Evolutionary conservation across 2,888 invertebrate genomes (phyloP), one percentile per base, ranked within the genome.

Genomic region (Glaucopsyche alexis): DNA sequence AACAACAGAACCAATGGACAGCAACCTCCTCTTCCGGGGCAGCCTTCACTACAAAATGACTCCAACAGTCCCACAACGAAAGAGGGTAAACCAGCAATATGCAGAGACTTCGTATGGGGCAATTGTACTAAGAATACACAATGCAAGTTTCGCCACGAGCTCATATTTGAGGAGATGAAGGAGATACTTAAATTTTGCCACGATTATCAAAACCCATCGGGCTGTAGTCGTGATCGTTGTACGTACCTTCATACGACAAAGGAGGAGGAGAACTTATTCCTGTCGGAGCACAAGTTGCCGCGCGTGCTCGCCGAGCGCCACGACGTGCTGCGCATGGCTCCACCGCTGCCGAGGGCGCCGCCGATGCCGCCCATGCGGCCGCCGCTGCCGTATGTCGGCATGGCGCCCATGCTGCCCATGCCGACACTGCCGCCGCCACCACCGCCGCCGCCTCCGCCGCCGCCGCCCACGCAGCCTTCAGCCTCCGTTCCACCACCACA

Each of bases 41-140:
- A 80, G 71, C 75, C 77, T 72, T 75, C 77, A 72, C 73, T 79
- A 76, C 78, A 81, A 79, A 82, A 83, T 73, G 79, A 82, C 38
- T 78, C 83, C 49, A 72, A 77, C 52, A 79, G 77, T 77, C 73
- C 74, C 8, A 71, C 78, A 71, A 69, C 79, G 19, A 72, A 77
- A 7, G 79, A 78, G 7, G 70, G 78, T 52, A 74, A 73, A 73
- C 78, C 71, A 77, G 79, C 82, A 71, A 82, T 86, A 71, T 92
- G 91, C 75, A 81, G 89, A 2, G 84, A 90, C 74, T 91, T 81
- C 75, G 81, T 90, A 4, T 89, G 91, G 90, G 92, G 90, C 2
- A 87, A 83, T 7, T 92, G 91, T 72, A 79, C 78, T 1, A 89
- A 88, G 79, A 83, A 84, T 13, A 60, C 81, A 0, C 84, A 84